Conservation (phyloP, 1,140 invertebrate genomes). For the Drosophila leontia region DNA sequence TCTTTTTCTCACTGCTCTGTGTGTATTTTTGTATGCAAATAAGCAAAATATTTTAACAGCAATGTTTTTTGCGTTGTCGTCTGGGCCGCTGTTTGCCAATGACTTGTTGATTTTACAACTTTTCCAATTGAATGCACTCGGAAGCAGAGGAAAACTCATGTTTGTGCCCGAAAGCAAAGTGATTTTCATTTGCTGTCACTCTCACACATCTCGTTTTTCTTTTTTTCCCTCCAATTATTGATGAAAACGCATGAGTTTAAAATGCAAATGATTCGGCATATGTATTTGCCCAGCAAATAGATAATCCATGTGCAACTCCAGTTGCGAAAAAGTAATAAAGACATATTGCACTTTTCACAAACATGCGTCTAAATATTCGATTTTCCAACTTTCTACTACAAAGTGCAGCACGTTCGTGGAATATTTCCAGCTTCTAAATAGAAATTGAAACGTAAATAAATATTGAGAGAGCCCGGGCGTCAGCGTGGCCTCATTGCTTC, state of each 20-base stretch:
- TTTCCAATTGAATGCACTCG: slow-evolving; percentile 71
- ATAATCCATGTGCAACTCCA: slow-evolving; percentile 23
- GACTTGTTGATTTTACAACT: slow-evolving; percentile 83
- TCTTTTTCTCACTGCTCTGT: slow-evolving; percentile 15
- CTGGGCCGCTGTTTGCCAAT: slow-evolving; percentile 70
- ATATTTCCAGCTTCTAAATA: slow-evolving; percentile 37
- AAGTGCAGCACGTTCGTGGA: slow-evolving; percentile 57
- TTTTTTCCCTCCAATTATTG: slow-evolving; percentile 60
- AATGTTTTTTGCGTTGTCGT: slow-evolving; percentile 56
- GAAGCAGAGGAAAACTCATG: slow-evolving; percentile 28
- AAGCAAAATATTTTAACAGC: slow-evolving; percentile 69
- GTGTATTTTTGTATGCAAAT: slow-evolving; percentile 74
- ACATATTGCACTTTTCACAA: slow-evolving; percentile 56
- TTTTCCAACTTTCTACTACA: slow-evolving; percentile 2
- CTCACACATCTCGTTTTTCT: not conserved
- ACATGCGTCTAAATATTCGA: slow-evolving; percentile 46
- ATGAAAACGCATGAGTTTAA: slow-evolving; percentile 32
- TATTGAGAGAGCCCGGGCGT: slow-evolving; percentile 60
- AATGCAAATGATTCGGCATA: slow-evolving; percentile 29
- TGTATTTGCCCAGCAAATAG: slow-evolving; percentile 20
- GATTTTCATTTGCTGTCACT: slow-evolving; percentile 43
- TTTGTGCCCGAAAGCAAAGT: slow-evolving; percentile 36
- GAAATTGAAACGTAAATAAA: slow-evolving; percentile 71
- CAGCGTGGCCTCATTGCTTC: slow-evolving; percentile 29
- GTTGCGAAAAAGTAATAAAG: slow-evolving; percentile 34